These are phyloP conservation scores for Drosophila rubida DNA, from an alignment of 2,888 invertebrate genomes.

Conservation along the genomic window DNA sequence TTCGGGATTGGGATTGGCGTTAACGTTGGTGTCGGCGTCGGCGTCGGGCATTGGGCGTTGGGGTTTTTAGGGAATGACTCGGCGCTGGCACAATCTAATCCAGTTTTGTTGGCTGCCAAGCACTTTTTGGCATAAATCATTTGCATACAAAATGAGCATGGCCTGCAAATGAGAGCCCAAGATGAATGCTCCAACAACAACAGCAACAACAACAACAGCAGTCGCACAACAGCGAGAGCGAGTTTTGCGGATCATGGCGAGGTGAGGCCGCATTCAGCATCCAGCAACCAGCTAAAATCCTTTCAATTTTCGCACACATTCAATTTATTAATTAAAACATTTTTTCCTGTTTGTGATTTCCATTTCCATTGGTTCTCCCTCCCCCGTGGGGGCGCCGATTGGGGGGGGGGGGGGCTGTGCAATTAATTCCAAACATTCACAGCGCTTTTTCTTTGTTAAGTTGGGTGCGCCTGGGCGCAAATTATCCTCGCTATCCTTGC, in stretches of 20 bases:
- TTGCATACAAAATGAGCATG: conserved; percentile 83
- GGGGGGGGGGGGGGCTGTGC: too few relatives aligned
- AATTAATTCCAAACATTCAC: conserved; percentile 82
- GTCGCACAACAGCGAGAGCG: conserved; percentile 30
- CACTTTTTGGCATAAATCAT: conserved; percentile 82
- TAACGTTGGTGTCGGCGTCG: neutral
- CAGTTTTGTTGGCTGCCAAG: conserved; percentile 73
- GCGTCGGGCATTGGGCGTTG: conserved; percentile 5
- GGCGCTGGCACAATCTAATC: conserved; percentile 75
- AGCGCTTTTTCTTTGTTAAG: conserved; percentile 82
- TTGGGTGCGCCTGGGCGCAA: conserved; percentile 68
- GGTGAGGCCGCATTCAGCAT: conserved; percentile 21
- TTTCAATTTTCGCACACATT: conserved; percentile 83
- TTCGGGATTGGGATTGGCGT: conserved; percentile 1
- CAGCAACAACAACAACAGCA: conserved; percentile 40
- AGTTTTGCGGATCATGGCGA: conserved; percentile 25
- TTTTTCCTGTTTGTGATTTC: conserved; percentile 66
- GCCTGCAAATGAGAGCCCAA: conserved; percentile 74
- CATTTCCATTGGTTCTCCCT: conserved; percentile 40
- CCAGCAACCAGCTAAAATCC: conserved; percentile 67
- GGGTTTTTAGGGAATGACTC: conserved; percentile 60
- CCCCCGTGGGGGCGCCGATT: too few relatives aligned
- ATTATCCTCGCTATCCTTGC: conserved; percentile 77
- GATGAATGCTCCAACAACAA: conserved; percentile 66
- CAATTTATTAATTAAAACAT: conserved; percentile 84